Base-by-base conservation (phyloP, 2,113 vertebrate genomes). In the Hydrochoerus hydrochaeris region DNA sequence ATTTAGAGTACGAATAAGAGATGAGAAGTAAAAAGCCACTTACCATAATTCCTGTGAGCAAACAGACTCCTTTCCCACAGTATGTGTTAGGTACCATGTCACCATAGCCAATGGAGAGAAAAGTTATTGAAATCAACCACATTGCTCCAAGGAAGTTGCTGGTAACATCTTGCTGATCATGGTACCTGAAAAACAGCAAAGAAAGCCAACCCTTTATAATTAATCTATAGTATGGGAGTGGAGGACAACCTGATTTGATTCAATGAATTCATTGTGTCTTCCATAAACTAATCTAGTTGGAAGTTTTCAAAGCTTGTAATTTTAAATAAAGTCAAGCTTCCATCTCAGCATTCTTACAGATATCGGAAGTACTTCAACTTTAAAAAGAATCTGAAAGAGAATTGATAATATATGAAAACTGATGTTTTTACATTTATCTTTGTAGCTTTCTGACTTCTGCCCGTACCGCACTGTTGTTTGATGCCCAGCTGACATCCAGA, bases 71-170 rank as follows among this genome's bases (percentile, higher is more conserved):
- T 99, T 99, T 99, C 89, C 99, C 99, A 99, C 99, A 99, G 98
- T 99, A 99, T 44, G 99, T 99, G 98, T 99, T 99, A 90, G 99
- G 99, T 98, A 99, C 99, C 99, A 99, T 99, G 98, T 99, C 99
- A 93, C 99, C 99, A 96, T 99, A 99, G 96, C 99, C 99, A 98
- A 99, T 99, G 93, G 99, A 99, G 94, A 99, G 99, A 99, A 99
- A 99, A 92, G 99, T 99, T 99, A 99, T 99, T 97, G 99, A 99
- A 98, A 99, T 99, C 98, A 99, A 99, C 99, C 99, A 99, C 99
- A 99, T 99, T 96, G 99, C 99, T 98, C 99, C 99, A 95, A 99
- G 99, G 95, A 99, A 99, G 98, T 99, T 99, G 99, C 99, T 99
- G 97, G 99, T 99, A 97, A 99, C 99, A 98, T 99, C 99, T 97